phyloP scores from a whole-genome alignment of 2,797 vertebrate genomes.

The Denticeps clupeoides region DNA sequence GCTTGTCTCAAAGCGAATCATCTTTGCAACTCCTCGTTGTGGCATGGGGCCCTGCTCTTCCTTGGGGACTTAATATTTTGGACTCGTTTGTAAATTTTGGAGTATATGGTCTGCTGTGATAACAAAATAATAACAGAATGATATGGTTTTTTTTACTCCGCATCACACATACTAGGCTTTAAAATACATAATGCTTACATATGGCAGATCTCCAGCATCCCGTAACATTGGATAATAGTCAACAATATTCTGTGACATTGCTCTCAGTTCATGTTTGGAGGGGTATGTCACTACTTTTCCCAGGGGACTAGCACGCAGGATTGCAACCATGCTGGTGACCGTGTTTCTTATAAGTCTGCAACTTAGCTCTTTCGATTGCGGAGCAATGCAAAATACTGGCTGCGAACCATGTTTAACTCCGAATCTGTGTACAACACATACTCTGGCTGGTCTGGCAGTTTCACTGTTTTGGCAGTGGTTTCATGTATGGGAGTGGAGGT shows the following conservation, averaged over 20 bases:
- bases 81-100: conserved; percentile 1
- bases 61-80: conserved; percentile 6
- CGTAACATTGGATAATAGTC: conserved; percentile 11
- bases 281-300: conserved; percentile 16
- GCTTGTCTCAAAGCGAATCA: background rate
- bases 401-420: conserved; percentile 21
- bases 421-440: conserved; percentile 26
- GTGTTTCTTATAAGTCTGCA: conserved; percentile 27
- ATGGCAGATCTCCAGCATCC: background rate
- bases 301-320: conserved; percentile 24
- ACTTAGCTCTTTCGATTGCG: conserved; percentile 22
- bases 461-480: conserved; percentile 23
- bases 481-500: conserved; percentile 12
- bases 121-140: conserved; percentile 10
- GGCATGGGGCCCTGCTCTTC: conserved; percentile 18
- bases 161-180: too few species aligned
- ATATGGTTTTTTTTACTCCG: background rate
- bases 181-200: background rate
- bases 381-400: conserved; percentile 15
- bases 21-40: conserved; percentile 10
- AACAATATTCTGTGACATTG: conserved; percentile 15
- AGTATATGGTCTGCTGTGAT: conserved; percentile 22
- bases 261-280: conserved; percentile 10
- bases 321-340: conserved; percentile 25
- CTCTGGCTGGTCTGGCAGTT: conserved; percentile 26